These are phyloP conservation scores for Heliconius aoede DNA, from an alignment of 2,888 invertebrate species.

Conservation along the genomic window DNA sequence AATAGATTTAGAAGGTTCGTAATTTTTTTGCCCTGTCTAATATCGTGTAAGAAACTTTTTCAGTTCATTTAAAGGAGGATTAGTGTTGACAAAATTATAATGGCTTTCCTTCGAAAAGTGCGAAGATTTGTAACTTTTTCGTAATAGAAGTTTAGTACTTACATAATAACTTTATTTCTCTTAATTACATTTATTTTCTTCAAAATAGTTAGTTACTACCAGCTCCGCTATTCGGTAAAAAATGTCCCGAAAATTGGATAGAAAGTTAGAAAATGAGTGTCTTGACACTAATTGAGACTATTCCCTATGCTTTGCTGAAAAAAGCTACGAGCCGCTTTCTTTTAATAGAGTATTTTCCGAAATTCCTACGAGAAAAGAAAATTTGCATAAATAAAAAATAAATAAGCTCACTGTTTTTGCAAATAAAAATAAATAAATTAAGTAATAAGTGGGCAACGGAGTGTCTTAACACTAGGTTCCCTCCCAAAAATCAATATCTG, in stretches of 20 bases:
- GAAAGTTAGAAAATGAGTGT: background rate
- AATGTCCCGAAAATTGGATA: background rate
- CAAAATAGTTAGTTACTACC: background rate
- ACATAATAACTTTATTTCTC: background rate
- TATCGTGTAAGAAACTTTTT: constrained; percentile 3
- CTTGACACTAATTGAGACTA: no score
- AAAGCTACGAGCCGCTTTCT: no score
- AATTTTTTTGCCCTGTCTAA: background rate
- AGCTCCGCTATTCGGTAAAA: no score
- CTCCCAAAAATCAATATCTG: background rate
- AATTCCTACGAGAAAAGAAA: no score
- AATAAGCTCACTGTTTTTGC: background rate
- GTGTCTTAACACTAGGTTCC: no score
- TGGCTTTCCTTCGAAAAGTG: background rate
- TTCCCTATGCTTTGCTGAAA: background rate
- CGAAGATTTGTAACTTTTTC: background rate
- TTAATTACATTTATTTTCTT: no score
- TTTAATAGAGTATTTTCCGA: no score
- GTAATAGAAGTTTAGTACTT: background rate
- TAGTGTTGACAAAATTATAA: constrained; percentile 12
- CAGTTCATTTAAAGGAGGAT: constrained; percentile 9
- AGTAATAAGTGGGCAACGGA: no score
- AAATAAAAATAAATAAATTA: background rate
- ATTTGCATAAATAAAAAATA: no score
- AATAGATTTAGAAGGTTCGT: background rate